Evolutionary conservation across 2,888 invertebrate genomes (phyloP).

Genomic region (Nomada flava): DNA sequence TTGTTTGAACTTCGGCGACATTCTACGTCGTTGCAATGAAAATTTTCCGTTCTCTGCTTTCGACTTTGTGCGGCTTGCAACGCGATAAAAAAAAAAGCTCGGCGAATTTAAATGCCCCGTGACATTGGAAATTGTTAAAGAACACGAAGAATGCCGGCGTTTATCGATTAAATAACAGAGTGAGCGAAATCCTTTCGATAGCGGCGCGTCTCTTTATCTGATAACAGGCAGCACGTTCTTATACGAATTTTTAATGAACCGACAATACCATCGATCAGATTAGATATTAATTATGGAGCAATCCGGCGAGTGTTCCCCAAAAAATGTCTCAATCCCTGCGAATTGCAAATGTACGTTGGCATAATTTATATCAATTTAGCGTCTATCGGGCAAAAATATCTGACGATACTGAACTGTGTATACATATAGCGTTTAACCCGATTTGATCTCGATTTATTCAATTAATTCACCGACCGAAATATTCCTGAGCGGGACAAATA

Average conservation of each 20-base stretch:
- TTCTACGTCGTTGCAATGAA: not conserved
- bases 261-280: conserved; percentile 12
- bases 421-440: no score
- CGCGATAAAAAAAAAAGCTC: not conserved
- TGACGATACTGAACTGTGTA: no score
- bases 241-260: conserved; percentile 14
- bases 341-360: not conserved
- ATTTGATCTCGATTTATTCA: no score
- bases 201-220: conserved; percentile 37
- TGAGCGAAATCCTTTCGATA: conserved; percentile 13
- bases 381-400: no score
- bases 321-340: not conserved
- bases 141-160: not conserved
- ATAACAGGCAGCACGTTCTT: conserved; percentile 16
- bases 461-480: no score
- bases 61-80: no score
- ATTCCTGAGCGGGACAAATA: no score
- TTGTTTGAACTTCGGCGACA: not conserved
- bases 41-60: no score
- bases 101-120: conserved; percentile 36
- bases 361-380: no score
- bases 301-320: not conserved
- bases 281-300: conserved; percentile 29
- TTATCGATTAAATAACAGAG: conserved; percentile 16
- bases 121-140: not conserved